Conservation (phyloP, 2,113 vertebrate genomes). For the Telmatochromis sp. region DNA sequence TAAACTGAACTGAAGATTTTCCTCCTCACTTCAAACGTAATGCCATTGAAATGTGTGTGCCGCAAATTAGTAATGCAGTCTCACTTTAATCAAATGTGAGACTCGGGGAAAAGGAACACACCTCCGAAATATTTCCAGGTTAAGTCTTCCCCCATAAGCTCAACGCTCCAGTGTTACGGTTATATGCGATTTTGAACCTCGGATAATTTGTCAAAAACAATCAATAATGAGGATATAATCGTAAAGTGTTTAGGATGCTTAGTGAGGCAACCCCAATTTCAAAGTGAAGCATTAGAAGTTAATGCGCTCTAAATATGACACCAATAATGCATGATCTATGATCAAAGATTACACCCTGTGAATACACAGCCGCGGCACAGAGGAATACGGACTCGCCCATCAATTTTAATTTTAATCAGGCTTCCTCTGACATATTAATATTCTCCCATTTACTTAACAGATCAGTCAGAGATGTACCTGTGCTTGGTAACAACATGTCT, state of each 20-base stretch:
- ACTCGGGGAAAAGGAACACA: not conserved
- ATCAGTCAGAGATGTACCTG: slow-evolving; percentile 12
- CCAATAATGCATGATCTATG: slow-evolving; percentile 5
- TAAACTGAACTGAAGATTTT: slow-evolving; percentile 63
- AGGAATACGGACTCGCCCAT: slow-evolving; percentile 8
- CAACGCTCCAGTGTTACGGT: slow-evolving; percentile 5
- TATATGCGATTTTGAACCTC: slow-evolving; percentile 32
- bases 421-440: slow-evolving; percentile 22
- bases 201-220: slow-evolving; percentile 29
- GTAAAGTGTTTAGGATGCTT: not conserved
- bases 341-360: slow-evolving; percentile 4
- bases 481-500: not conserved
- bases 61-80: slow-evolving; percentile 49
- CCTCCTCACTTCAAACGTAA: slow-evolving; percentile 62
- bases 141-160: not conserved
- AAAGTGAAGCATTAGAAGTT: not conserved
- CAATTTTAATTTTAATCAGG: slow-evolving; percentile 26
- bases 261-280: slow-evolving; percentile 13
- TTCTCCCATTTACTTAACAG: not conserved
- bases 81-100: slow-evolving; percentile 49
- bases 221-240: slow-evolving; percentile 20
- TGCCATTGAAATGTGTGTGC: slow-evolving; percentile 43
- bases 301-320: slow-evolving; percentile 16
- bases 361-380: not conserved
- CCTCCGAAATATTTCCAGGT: slow-evolving; percentile 22